Base-by-base conservation (phyloP, 2,888 invertebrate genomes). In the Torymus aiolomorphi region DNA sequence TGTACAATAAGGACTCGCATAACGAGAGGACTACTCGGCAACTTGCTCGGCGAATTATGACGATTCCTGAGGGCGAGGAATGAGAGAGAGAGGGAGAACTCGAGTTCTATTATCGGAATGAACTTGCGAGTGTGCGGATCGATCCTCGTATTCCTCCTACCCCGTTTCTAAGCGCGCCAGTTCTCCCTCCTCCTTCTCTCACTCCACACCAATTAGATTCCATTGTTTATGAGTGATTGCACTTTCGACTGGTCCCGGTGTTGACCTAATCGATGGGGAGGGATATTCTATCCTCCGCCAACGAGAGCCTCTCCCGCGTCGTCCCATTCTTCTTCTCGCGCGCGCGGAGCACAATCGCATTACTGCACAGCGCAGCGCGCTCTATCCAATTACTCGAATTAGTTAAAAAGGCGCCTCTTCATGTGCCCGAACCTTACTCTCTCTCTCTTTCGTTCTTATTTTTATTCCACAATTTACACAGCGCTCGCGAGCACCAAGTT, bases 191-290 rank as follows among this genome's bases (percentile, higher is more conserved):
- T 31, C 31, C 52, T 65, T n/a, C 18, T 20, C 14, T 51, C 20
- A 2, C 59, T 61, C 52, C 16, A n/a, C 67, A 24, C 54, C 73
- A 74, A 78, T 78, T 69, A 74, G 65, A 73, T 59, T 56, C 73
- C 56, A 74, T 67, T 78, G 78, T 74, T 78, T 78, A 73, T 78
- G 63, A 78, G 73, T 56, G 67, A 78, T 73, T 74, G 73, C 67
- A 74, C 62, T 78, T 70, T 70, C 69, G 51, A 52, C 56, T 71
- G 49, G 18, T 20, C 18, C 12, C 51, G 59, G 10, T 77, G 71
- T 72, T 74, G 74, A 78, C 73, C 73, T 59, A 78, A 78, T 77
- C 61, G 70, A 70, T 66, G 54, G 18, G 56, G 56, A 63, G 73
- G 63, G 18, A 65, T 74, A 42, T 42, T 42, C 42, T 42, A 42